Conservation (phyloP, 2,888 invertebrate genomes). For the Cancer borealis region DNA sequence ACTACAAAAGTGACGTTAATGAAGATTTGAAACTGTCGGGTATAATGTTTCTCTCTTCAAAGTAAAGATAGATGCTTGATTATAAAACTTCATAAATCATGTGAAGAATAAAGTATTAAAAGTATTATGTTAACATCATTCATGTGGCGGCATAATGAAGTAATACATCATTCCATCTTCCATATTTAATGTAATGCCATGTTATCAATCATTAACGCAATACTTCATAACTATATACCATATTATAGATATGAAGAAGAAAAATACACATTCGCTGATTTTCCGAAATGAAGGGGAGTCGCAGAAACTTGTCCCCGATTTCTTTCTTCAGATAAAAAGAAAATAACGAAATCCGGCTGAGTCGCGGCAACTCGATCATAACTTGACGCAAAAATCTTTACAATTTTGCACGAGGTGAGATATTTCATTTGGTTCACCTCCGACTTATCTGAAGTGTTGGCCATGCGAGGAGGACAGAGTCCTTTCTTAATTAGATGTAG, state of each 20-base stretch:
- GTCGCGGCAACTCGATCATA: slow-evolving; percentile 47
- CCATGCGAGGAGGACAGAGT: not conserved
- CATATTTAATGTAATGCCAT: not conserved
- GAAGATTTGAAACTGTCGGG: not conserved
- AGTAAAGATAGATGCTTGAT: not conserved
- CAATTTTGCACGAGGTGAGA: slow-evolving; percentile 36
- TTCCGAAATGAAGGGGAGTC: slow-evolving; percentile 28
- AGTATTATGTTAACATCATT: not conserved
- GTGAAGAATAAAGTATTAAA: not conserved
- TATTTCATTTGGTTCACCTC: slow-evolving; percentile 43
- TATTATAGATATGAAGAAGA: not conserved
- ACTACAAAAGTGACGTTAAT: not conserved
- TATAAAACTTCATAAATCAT: not conserved
- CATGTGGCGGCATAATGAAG: not conserved
- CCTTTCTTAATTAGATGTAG: not conserved
- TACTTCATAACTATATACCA: not conserved
- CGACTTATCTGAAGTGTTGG: not conserved
- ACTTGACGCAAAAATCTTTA: slow-evolving; percentile 39
- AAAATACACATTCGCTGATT: slow-evolving; percentile 31
- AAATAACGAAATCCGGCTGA: slow-evolving; percentile 44
- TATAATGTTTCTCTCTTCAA: not conserved
- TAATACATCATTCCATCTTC: not conserved
- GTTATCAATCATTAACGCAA: not conserved
- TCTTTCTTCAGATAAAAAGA: slow-evolving; percentile 15
- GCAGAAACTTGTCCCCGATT: slow-evolving; percentile 16